Percentiles rank a stretch among this genome's conserved stretches.
Conservation (phyloP, 1,140 invertebrate genomes). For the Papilio machaon region DNA sequence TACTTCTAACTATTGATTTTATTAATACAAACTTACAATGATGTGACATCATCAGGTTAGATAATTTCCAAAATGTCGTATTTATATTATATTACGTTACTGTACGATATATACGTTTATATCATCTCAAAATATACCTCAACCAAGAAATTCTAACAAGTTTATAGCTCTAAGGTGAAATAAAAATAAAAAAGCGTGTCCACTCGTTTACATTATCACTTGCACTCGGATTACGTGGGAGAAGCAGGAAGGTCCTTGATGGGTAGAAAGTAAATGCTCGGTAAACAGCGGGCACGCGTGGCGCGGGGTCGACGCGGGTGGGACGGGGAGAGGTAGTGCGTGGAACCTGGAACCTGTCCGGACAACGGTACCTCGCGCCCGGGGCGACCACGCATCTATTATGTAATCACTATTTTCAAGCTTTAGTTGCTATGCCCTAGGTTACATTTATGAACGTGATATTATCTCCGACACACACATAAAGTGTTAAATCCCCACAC, state of each 20-base stretch:
- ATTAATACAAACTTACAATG: background rate
- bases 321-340: slow-evolving; percentile 49
- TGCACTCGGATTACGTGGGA: slow-evolving; percentile 50
- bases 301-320: slow-evolving; percentile 41
- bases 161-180: background rate
- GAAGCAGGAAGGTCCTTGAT: slow-evolving; percentile 72
- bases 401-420: slow-evolving; percentile 77
- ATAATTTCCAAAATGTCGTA: background rate
- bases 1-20: background rate
- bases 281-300: slow-evolving; percentile 58
- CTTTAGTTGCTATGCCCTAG: slow-evolving; percentile 58
- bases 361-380: slow-evolving; percentile 73
- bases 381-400: slow-evolving; percentile 73
- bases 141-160: background rate
- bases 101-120: background rate
- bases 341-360: slow-evolving; percentile 67
- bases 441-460: background rate
- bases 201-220: slow-evolving; percentile 26
- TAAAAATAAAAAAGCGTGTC: slow-evolving; percentile 2
- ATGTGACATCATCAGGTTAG: background rate
- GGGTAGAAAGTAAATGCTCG: slow-evolving; percentile 78
- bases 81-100: background rate
- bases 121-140: background rate
- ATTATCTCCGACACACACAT: background rate
- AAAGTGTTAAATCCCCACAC: background rate